Conservation (phyloP, 2,888 invertebrate species). For the Polydrusus cervinus region DNA sequence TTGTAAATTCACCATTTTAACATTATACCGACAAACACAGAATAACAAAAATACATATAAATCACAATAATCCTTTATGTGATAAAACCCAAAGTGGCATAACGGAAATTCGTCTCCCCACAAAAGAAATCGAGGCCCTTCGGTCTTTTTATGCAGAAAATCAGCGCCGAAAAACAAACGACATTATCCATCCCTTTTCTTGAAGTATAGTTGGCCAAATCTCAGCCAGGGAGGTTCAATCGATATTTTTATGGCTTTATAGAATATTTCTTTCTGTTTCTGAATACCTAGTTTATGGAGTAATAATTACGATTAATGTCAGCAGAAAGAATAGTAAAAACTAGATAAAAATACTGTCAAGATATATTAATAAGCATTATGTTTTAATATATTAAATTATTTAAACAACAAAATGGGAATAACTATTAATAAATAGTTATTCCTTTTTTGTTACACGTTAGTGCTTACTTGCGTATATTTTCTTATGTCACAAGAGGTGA, state of each 20-base stretch:
- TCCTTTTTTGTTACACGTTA: no score
- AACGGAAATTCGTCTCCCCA: slow-evolving; percentile 52
- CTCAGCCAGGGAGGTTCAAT: slow-evolving; percentile 28
- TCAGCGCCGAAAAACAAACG: slow-evolving; percentile 70
- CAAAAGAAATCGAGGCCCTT: slow-evolving; percentile 47
- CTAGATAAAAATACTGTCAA: no score
- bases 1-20: not conserved
- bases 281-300: not conserved
- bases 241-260: slow-evolving; percentile 39
- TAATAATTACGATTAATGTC: no score
- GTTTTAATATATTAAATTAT: no score
- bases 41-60: not conserved
- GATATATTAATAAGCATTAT: no score
- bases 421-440: no score
- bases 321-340: no score
- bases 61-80: slow-evolving; percentile 8
- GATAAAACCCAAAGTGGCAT: slow-evolving; percentile 41
- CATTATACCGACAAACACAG: no score
- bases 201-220: slow-evolving; percentile 36
- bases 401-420: no score
- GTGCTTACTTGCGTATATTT: no score
- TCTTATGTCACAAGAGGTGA: no score
- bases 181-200: slow-evolving; percentile 62
- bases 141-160: slow-evolving; percentile 58
- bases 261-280: not conserved